phyloP scores from a whole-genome alignment of 2,797 vertebrate genomes.

The Furcifer pardalis region DNA sequence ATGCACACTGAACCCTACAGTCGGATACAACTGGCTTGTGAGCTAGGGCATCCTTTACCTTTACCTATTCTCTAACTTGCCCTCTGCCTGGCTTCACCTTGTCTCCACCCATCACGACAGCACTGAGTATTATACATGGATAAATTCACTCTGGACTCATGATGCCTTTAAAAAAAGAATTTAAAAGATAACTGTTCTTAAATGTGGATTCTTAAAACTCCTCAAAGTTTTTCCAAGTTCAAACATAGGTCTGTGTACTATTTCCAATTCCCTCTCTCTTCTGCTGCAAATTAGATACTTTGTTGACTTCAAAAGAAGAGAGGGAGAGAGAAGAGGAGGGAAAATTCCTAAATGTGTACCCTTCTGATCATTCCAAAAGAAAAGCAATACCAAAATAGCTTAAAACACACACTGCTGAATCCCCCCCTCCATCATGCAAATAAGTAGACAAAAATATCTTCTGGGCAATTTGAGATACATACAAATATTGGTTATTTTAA shows the following conservation, averaged over 20 bases:
- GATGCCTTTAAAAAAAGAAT: background rate
- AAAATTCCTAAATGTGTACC: constrained; percentile 58
- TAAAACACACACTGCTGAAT: constrained; percentile 66
- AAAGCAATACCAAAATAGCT: constrained; percentile 67
- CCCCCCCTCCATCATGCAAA: constrained; percentile 64
- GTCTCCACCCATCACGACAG: background rate
- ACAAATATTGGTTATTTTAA: constrained; percentile 73
- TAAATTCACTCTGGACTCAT: background rate
- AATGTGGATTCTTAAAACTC: constrained; percentile 55
- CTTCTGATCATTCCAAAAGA: constrained; percentile 69
- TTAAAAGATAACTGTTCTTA: constrained; percentile 21
- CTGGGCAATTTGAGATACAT: constrained; percentile 71
- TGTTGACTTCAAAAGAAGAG: constrained; percentile 68
- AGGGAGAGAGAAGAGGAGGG: constrained; percentile 28
- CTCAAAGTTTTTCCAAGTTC: constrained; percentile 54
- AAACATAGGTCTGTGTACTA: constrained; percentile 53
- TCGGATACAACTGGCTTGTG: too few relatives aligned
- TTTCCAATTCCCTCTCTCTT: constrained; percentile 58
- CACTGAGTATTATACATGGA: background rate
- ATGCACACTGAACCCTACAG: too few relatives aligned
- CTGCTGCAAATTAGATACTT: constrained; percentile 63
- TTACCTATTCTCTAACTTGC: too few relatives aligned
- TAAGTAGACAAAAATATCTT: constrained; percentile 73
- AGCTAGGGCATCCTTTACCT: too few relatives aligned
- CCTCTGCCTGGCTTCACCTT: background rate